Base-by-base conservation (phyloP, 2,797 vertebrate species). In the Gorsachius magnificus region DNA sequence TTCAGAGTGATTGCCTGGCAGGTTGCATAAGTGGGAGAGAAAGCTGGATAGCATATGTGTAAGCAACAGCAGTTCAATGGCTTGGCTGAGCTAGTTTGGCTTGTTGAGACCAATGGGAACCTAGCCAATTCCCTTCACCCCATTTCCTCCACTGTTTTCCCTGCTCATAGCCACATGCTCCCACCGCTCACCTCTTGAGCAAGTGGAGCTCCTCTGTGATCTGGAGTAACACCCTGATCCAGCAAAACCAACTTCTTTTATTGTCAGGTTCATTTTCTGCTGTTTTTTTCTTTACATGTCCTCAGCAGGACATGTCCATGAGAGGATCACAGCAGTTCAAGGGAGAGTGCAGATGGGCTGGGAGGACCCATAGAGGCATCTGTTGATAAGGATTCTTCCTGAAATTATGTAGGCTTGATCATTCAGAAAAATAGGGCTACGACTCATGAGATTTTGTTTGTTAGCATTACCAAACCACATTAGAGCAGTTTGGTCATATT, bases 1-100 rank as follows among this genome's bases (percentile, higher is more conserved):
- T 41, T 0, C 0, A 36, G 25, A 74, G 60, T 50, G 6, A 10
- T 28, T 56, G 10, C 36, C 64, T 74, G 43, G 16, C 53, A 68
- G 48, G 28, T 31, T 70, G 8, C 14, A 16, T 14, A 21, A 16
- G 1, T 45, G n/a, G 45, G 28, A 72, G 63, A 38, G 26, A 80
- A 83, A 60, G 7, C 3, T 54, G 33, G 16, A 11, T 46, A 50
- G 17, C 18, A 2, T 18, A 1, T 36, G 17, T 64, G 28, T 82
- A 28, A 71, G 61, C 66, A 75, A 51, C 26, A 61, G 25, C 21
- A 57, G 51, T 65, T 61, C 53, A 61, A 5, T 38, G 33, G 11
- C 26, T 77, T 81, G 57, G 11, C 58, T 78, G 69, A 65, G n/a
- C 56, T 70, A 53, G 12, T 58, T 12, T 35, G 38, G 31, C 41